phyloP scores from a whole-genome alignment of 2,888 invertebrate species.

The Sphecodes monilicornis region DNA sequence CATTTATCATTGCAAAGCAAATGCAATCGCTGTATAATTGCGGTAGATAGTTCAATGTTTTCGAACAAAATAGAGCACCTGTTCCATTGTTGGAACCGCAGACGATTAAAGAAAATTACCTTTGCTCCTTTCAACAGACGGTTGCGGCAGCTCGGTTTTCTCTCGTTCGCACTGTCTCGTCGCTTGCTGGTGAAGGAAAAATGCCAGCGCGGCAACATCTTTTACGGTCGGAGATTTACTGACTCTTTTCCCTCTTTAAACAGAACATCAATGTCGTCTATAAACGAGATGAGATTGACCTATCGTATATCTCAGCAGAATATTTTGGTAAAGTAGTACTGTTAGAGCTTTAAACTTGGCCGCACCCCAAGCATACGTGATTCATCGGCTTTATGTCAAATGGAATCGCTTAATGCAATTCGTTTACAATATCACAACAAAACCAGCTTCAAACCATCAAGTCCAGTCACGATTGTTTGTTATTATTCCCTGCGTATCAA shows the following conservation, averaged over 20 bases:
- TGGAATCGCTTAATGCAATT: slow-evolving; percentile 1
- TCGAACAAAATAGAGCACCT: background rate
- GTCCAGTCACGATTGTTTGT: background rate
- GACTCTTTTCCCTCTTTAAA: slow-evolving; percentile 53
- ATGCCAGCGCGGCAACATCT: slow-evolving; percentile 31
- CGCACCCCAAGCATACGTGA: background rate
- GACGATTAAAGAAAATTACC: slow-evolving; percentile 2
- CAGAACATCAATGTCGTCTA: slow-evolving; percentile 51
- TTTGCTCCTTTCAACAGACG: background rate
- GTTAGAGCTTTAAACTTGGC: slow-evolving; percentile 46
- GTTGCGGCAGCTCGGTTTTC: background rate
- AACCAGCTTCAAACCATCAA: background rate
- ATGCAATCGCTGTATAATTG: background rate
- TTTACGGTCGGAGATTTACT: slow-evolving; percentile 47
- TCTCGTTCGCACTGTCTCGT: background rate
- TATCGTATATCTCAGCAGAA: slow-evolving; percentile 36
- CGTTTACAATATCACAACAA: background rate
- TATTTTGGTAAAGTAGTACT: slow-evolving; percentile 26
- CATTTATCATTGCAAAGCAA: background rate
- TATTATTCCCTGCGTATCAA: background rate
- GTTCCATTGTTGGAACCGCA: background rate
- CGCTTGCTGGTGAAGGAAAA: slow-evolving; percentile 12
- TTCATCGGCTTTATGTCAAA: slow-evolving; percentile 26
- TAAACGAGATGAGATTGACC: slow-evolving; percentile 58
- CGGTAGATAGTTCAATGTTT: background rate